Conservation (phyloP, 2,113 vertebrate species). For the Alces alces region DNA sequence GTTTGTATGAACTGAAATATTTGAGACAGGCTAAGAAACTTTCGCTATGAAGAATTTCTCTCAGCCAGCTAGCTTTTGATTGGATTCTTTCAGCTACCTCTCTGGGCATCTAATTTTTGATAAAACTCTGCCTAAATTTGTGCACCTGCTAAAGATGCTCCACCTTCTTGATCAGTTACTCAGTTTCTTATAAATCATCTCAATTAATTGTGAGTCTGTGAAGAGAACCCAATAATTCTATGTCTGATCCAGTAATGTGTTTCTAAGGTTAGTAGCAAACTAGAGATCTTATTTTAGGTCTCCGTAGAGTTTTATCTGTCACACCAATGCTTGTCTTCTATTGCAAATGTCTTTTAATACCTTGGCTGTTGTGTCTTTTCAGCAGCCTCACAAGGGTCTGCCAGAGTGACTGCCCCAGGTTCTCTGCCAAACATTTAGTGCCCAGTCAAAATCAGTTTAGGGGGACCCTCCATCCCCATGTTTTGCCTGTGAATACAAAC, state of each 20-base stretch:
- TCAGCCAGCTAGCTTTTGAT: not conserved
- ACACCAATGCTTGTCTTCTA: not conserved
- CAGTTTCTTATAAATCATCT: accelerated
- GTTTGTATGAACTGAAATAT: not conserved
- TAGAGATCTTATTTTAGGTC: not conserved
- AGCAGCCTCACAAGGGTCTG: accelerated
- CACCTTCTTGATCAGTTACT: not conserved
- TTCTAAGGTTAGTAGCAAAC: not conserved
- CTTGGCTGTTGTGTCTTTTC: not conserved
- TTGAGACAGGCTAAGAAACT: not conserved
- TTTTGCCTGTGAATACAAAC: not conserved
- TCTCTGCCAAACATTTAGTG: not conserved
- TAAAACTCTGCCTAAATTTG: not conserved
- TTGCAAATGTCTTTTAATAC: not conserved
- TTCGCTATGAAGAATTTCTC: not conserved
- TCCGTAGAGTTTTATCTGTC: not conserved
- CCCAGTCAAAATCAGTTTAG: not conserved
- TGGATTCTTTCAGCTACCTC: not conserved
- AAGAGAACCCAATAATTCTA: not conserved
- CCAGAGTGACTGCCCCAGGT: too few species aligned
- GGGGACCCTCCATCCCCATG: accelerated
- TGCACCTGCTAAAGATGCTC: not conserved
- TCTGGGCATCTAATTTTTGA: not conserved
- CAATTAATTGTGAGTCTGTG: not conserved
- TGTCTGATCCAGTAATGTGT: not conserved